Conservation (phyloP, 2,888 invertebrate species). For the Petrolisthes manimaculis region DNA sequence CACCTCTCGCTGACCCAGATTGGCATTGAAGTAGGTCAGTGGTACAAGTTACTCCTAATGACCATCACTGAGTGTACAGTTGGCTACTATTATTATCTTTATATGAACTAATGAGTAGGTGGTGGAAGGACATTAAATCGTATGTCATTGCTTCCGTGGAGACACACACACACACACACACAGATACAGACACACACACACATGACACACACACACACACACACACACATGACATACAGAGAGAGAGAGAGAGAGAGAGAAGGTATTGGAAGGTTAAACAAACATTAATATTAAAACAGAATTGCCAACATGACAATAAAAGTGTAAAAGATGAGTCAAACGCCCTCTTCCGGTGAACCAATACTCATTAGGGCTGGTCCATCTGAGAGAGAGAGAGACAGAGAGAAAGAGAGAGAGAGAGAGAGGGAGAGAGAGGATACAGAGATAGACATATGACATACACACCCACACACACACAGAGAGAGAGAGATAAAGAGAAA, state of each 20-base stretch:
- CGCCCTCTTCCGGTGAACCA: no score
- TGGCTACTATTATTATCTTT: no score
- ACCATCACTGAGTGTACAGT: not conserved
- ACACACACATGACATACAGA: no score
- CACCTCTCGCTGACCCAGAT: not conserved
- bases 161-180: no score
- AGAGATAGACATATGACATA: not conserved
- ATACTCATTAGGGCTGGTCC: no score
- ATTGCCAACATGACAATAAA: not conserved
- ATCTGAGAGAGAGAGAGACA: not conserved
- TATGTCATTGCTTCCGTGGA: not conserved
- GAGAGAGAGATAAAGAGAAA: not conserved
- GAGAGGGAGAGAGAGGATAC: not conserved
- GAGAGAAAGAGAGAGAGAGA: conserved; percentile 8
- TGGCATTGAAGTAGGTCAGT: not conserved
- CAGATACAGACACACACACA: no score
- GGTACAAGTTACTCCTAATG: not conserved
- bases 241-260: not conserved
- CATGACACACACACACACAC: no score
- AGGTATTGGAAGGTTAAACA: not conserved
- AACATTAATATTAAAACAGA: not conserved
- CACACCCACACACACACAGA: not conserved
- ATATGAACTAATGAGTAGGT: no score
- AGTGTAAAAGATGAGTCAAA: not conserved
- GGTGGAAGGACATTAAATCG: no score